Base-by-base conservation (phyloP, 2,888 invertebrate genomes). In the Troides oblongomaculatus region DNA sequence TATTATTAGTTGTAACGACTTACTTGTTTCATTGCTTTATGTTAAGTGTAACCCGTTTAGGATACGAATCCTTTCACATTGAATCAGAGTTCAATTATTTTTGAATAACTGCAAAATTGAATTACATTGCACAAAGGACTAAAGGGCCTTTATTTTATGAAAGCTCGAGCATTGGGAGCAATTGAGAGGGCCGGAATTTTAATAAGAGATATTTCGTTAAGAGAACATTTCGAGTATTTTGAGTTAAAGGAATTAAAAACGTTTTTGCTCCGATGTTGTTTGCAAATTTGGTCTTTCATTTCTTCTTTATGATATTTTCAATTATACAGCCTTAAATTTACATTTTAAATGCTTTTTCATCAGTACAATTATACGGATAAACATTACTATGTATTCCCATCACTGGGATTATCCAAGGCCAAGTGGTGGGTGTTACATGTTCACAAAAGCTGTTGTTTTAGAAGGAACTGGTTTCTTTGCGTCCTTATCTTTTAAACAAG, bases 161-260 rank as follows among this genome's bases (percentile, higher is more conserved):
- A 65, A 58, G 62, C 46, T 43, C 57, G 46, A 46, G 57, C 62
- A 43, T 21, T 65, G 65, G 65, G 65, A 57, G 58, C 36, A 61
- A 39, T 62, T 25, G 65, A 65, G 21, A 17, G 65, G 65, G 46
- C 23, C 46, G 65, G 69, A 65, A 69, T 69, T 69, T 69, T 57
- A 69, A 69, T 69, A 69, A 62, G 65, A 66, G 61, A 64, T 64
- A 65, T 57, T 58, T 57, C 65, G 64, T 65, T 69, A 46, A 25
- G 46, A 64, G 30, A 62, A 65, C 57, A 64, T 69, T 61, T 64
- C 64, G 57, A 69, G n/a, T 58, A 17, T 66, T 66, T 30, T 17
- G 30, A 62, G 30, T 58, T 69, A 66, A 69, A 66, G 62, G 65
- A 66, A 61, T 62, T 58, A 57, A 56, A 64, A 50, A 50, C 56